Conservation (phyloP, 1,140 invertebrate species). For the Nomia melanderi region DNA sequence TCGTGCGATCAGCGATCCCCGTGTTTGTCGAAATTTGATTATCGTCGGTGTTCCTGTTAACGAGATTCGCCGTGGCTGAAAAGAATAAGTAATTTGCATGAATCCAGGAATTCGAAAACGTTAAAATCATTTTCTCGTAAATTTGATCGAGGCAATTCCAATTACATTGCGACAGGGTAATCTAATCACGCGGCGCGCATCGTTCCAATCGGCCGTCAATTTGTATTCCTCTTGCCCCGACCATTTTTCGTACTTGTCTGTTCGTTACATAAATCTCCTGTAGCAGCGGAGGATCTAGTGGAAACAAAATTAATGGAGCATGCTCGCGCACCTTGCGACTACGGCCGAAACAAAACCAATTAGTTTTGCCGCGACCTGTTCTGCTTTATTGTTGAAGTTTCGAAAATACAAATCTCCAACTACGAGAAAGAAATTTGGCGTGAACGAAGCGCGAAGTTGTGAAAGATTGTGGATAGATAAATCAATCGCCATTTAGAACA, state of each 20-base stretch:
- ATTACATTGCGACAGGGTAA: background rate
- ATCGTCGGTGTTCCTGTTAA: background rate
- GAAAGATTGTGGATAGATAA: background rate
- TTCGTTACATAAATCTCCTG: background rate
- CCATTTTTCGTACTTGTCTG: background rate
- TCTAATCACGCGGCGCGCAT: background rate
- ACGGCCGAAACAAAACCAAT: background rate
- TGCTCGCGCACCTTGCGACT: background rate
- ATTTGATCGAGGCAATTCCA: background rate
- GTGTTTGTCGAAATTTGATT: no score
- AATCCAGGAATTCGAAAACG: no score
- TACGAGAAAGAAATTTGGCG: background rate
- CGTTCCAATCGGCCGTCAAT: background rate
- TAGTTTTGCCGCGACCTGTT: background rate
- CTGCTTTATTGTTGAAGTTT: background rate
- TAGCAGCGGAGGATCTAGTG: background rate
- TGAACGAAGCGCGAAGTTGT: background rate
- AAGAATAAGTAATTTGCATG: no score
- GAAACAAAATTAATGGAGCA: constrained; percentile 7
- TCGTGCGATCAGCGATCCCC: background rate
- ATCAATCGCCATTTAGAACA: no score
- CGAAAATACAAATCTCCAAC: background rate
- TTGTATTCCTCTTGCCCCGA: background rate
- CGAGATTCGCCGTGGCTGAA: background rate
- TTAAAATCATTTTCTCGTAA: background rate